Percentiles rank a stretch among this genome's conserved stretches.
phyloP scores from a whole-genome alignment of 2,113 vertebrate genomes.

The Serranochromis macrocephalus region DNA sequence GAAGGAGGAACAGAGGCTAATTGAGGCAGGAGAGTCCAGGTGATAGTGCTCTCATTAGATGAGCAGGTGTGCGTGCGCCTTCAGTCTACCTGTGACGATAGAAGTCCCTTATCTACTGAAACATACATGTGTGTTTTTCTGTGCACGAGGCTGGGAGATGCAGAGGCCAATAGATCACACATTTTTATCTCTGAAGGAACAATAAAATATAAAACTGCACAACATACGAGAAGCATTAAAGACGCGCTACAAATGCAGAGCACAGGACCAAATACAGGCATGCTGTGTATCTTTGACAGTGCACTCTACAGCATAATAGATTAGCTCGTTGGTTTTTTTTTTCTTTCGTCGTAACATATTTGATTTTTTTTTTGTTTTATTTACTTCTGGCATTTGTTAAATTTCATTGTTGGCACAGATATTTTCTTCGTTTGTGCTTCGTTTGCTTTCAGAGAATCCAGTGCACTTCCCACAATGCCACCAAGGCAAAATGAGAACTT shows the following conservation, averaged over 20 bases:
- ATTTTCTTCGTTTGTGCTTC: background rate
- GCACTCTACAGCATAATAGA: background rate
- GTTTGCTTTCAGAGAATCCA: background rate
- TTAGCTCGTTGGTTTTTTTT: background rate
- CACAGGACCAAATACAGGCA: background rate
- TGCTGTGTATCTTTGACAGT: background rate
- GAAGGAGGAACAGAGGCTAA: constrained; percentile 51
- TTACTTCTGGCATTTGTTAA: background rate
- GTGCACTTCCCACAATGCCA: background rate
- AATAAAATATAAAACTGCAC: background rate
- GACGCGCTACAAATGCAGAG: background rate
- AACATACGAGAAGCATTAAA: background rate
- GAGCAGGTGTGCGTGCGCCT: constrained; percentile 38
- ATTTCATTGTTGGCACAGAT: background rate
- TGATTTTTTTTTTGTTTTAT: background rate
- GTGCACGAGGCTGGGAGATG: background rate
- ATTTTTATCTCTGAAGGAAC: background rate
- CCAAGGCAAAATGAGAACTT: background rate
- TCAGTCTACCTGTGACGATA: constrained; percentile 16
- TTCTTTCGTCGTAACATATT: background rate
- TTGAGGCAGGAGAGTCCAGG: constrained; percentile 53
- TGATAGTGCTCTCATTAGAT: constrained; percentile 50
- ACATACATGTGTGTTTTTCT: background rate
- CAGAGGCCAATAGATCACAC: background rate
- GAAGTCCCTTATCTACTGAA: constrained; percentile 26